Percentiles rank a stretch among this genome's conserved stretches.
These are phyloP conservation scores for Augiades crinisus DNA, from an alignment of 2,888 invertebrate species.

Conservation along the genomic window DNA sequence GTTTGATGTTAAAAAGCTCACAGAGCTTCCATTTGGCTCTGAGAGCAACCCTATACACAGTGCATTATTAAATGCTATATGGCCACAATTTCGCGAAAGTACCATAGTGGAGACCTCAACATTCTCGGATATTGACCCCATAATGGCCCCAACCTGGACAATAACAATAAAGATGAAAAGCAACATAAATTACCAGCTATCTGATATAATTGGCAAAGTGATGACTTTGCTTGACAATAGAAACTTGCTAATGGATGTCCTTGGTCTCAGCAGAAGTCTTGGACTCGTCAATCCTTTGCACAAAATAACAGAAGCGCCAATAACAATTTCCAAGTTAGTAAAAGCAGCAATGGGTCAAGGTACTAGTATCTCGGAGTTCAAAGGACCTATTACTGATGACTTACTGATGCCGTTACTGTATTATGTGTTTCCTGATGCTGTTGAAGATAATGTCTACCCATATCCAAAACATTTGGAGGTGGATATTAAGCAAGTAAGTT, in stretches of 20 bases:
- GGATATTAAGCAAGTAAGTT: conserved; percentile 65
- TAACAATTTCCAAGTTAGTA: conserved; percentile 83
- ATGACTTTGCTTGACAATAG: conserved; percentile 83
- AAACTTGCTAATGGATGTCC: conserved; percentile 67
- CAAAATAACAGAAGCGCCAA: conserved; percentile 89
- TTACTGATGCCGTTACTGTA: conserved; percentile 88
- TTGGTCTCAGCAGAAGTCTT: conserved; percentile 71
- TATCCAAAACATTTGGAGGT: conserved; percentile 74
- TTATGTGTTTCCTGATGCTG: conserved; percentile 94
- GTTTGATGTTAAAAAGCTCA: conserved; percentile 70
- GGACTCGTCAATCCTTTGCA: conserved; percentile 82
- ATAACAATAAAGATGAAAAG: conserved; percentile 84
- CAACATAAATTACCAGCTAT: conserved; percentile 87
- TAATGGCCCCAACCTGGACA: conserved; percentile 89
- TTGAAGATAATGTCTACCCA: conserved; percentile 80
- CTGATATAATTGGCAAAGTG: conserved; percentile 88
- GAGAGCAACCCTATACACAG: conserved; percentile 90
- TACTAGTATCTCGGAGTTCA: conserved; percentile 80
- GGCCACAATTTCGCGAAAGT: conserved; percentile 93
- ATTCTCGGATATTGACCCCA: conserved; percentile 93
- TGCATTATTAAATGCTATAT: conserved; percentile 89
- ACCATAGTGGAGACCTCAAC: conserved; percentile 93
- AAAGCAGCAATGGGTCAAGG: conserved; percentile 77
- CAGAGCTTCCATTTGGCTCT: conserved; percentile 91
- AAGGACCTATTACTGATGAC: conserved; percentile 89